Percentiles rank a stretch among this genome's conserved stretches.
These are phyloP conservation scores for Crotalus viridis DNA, from an alignment of 2,113 vertebrate species.

Conservation along the genomic window DNA sequence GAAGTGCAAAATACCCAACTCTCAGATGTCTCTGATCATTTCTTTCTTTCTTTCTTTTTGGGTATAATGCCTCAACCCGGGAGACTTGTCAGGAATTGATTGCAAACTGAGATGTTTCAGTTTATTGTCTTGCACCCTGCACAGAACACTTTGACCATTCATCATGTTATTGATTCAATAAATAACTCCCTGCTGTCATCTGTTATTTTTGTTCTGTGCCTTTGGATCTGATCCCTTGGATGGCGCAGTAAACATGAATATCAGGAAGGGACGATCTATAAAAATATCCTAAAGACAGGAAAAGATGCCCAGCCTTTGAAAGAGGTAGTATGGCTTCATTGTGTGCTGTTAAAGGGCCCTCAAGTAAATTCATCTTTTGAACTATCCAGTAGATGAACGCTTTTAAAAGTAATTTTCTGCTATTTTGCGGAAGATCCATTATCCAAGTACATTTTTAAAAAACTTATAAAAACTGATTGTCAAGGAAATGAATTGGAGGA, in stretches of 20 bases:
- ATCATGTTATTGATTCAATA: conserved; percentile 32
- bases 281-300: not conserved
- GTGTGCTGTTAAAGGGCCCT: not conserved
- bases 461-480: not conserved
- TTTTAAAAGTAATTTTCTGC: not conserved
- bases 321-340: not conserved
- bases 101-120: not conserved
- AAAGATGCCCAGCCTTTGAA: not conserved
- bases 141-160: not conserved
- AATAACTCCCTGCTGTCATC: not conserved
- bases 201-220: not conserved
- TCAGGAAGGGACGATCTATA: not conserved
- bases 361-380: not conserved
- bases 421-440: not conserved
- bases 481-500: not conserved
- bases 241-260: not conserved
- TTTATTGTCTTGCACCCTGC: not conserved
- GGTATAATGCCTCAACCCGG: not conserved
- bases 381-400: not conserved
- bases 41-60: conserved; percentile 7
- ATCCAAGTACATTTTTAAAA: not conserved
- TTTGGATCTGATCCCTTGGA: not conserved
- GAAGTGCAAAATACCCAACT: not conserved
- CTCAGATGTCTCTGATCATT: not conserved
- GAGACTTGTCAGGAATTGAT: conserved; percentile 21